These are phyloP conservation scores for Macaria liturata DNA, from an alignment of 2,888 invertebrate species.

Conservation along the genomic window DNA sequence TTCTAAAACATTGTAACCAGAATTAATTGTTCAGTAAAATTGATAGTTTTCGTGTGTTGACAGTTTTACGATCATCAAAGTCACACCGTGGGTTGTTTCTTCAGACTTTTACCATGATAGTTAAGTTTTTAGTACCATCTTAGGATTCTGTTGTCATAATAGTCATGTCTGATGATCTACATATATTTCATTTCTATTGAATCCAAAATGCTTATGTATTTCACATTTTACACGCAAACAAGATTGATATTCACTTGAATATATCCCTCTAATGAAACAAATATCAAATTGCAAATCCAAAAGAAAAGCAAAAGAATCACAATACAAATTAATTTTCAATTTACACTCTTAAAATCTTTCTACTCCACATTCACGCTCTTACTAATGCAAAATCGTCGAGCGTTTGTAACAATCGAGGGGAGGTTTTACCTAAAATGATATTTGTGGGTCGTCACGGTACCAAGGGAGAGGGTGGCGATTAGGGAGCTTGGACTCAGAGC, in stretches of 20 bases:
- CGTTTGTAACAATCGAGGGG: slow-evolving; percentile 69
- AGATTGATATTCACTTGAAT: no score
- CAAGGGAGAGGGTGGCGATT: slow-evolving; percentile 71
- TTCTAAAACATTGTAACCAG: slow-evolving; percentile 23
- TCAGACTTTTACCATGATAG: slow-evolving; percentile 25
- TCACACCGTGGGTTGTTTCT: slow-evolving; percentile 26
- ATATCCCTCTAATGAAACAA: no score
- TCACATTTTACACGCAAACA: no score
- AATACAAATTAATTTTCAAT: slow-evolving; percentile 11
- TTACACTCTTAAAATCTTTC: slow-evolving; percentile 31
- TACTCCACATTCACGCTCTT: not conserved
- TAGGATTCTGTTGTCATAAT: no score
- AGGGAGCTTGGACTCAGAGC: slow-evolving; percentile 55
- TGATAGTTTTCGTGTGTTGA: slow-evolving; percentile 31
- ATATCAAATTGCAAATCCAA: no score
- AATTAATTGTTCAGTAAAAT: slow-evolving; percentile 34
- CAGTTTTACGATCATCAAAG: slow-evolving; percentile 33
- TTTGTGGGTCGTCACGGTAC: slow-evolving; percentile 84
- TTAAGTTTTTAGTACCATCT: slow-evolving; percentile 1
- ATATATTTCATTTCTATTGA: no score
- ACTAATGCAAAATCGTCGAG: slow-evolving; percentile 68
- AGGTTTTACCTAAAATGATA: slow-evolving; percentile 82
- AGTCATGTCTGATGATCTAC: no score
- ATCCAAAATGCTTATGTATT: no score
- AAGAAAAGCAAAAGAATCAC: no score